Evolutionary conservation across 2,113 vertebrate species (phyloP).

Genomic region (Thalassoma bifasciatum): DNA sequence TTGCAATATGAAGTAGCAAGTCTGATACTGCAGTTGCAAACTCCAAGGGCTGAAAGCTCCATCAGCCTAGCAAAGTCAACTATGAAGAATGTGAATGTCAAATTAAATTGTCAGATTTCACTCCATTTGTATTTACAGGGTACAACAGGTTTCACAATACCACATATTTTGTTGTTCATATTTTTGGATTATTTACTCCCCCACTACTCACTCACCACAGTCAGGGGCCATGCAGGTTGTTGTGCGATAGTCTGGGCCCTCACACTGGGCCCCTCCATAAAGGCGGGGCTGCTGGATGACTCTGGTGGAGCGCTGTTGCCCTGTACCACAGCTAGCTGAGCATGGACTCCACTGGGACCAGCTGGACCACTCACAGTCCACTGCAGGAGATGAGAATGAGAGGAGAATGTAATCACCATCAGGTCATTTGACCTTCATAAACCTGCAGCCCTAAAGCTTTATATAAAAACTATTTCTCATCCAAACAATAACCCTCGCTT

Average conservation of each 20-base stretch:
- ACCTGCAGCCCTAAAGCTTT: not conserved
- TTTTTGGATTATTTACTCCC: not conserved
- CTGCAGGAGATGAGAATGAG: conserved; percentile 34
- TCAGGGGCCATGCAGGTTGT: conserved; percentile 63
- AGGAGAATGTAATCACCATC: not conserved
- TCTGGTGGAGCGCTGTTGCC: conserved; percentile 74
- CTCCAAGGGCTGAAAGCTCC: not conserved
- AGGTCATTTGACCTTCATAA: not conserved
- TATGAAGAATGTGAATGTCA: not conserved
- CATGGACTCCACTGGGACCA: conserved; percentile 85
- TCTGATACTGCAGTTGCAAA: no score
- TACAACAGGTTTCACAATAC: no score
- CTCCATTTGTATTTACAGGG: not conserved
- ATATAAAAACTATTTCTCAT: not conserved
- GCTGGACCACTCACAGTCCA: conserved; percentile 83
- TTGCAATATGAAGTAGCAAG: no score
- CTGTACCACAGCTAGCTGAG: conserved; percentile 82
- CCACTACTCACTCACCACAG: conserved; percentile 72
- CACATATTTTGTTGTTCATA: no score
- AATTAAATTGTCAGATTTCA: not conserved
- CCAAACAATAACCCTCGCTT: not conserved
- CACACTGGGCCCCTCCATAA: conserved; percentile 77
- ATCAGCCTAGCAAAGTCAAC: not conserved
- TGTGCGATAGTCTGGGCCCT: conserved; percentile 57
- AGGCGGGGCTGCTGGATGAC: conserved; percentile 45